These are phyloP conservation scores for Dromius quadrimaculatus DNA, from an alignment of 2,888 invertebrate genomes.

Conservation along the genomic window DNA sequence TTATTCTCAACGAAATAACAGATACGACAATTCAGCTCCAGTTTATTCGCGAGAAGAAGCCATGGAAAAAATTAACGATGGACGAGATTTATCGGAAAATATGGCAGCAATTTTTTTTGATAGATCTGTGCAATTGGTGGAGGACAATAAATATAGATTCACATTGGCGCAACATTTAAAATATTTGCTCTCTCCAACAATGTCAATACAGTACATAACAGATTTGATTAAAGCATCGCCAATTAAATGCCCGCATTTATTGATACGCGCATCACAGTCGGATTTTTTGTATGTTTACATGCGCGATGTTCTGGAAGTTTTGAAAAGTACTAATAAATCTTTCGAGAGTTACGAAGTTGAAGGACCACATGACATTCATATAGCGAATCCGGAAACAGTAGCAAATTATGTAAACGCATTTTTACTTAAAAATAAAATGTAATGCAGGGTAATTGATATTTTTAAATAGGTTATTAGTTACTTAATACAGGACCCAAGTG, in stretches of 20 bases:
- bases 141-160: slow-evolving; percentile 68
- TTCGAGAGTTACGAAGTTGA: slow-evolving; percentile 63
- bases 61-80: slow-evolving; percentile 66
- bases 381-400: slow-evolving; percentile 70
- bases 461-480: too few relatives aligned
- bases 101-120: too few relatives aligned
- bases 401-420: slow-evolving; percentile 56
- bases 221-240: slow-evolving; percentile 59
- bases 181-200: slow-evolving; percentile 62
- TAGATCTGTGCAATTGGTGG: slow-evolving; percentile 66
- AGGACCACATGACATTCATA: slow-evolving; percentile 75
- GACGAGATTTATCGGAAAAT: too few relatives aligned
- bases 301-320: not conserved
- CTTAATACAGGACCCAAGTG: too few relatives aligned
- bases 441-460: too few relatives aligned
- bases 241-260: slow-evolving; percentile 63
- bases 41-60: slow-evolving; percentile 67
- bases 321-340: slow-evolving; percentile 54
- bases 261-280: slow-evolving; percentile 59
- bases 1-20: slow-evolving; percentile 60
- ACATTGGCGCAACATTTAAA: slow-evolving; percentile 71
- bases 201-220: slow-evolving; percentile 62
- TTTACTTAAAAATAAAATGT: not conserved
- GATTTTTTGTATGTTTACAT: slow-evolving; percentile 54
- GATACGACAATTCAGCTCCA: slow-evolving; percentile 57